Evolutionary conservation across 2,888 invertebrate species (phyloP), one percentile per base, ranked within the genome.

Genomic region (Marasmarcha lunaedactyla): DNA sequence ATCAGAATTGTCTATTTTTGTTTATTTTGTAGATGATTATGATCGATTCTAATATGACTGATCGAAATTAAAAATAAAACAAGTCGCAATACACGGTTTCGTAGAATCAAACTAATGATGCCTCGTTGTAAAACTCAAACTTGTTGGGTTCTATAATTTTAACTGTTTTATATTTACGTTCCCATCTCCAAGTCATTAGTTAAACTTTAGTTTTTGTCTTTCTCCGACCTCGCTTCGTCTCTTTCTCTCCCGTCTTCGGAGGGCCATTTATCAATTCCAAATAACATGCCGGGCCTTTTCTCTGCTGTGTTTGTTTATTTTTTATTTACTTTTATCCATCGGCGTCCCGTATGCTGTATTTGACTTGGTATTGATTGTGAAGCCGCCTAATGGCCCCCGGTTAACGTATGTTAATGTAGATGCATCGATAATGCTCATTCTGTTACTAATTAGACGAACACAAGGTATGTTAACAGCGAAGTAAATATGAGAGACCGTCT

Each of bases 181-280:
- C 63, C 63, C 62, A 59, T 63, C 59, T 60, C 61, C 64, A 57
- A 65, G 71, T 81, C 77, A 81, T 79, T 78, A 74, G 71, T 65
- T 63, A 52, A 48, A 34, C 13, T 34, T 30, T 30, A 3, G 9
- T n/a, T 9, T 53, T 61, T 54, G 46, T 79, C 78, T 55, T 66
- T 48, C 45, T 74, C 61, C 54, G 42, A 47, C 54, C 71, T 67
- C 74, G 74, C 69, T 74, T 52, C 51, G 54, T 76, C 68, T 59
- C 57, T 45, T 50, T 79, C 69, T 39, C 59, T 51, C 76, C 59
- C 77, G 60, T 70, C 78, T 76, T 64, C 62, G 72, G 71, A 67
- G 70, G 72, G 67, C 74, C 72, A 83, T 83, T 83, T 83, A 83
- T 83, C 83, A 81, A 83, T 77, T 73, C 83, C 73, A 79, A 83